Conservation (phyloP, 2,797 vertebrate species). For the Ispidina lecontei region DNA sequence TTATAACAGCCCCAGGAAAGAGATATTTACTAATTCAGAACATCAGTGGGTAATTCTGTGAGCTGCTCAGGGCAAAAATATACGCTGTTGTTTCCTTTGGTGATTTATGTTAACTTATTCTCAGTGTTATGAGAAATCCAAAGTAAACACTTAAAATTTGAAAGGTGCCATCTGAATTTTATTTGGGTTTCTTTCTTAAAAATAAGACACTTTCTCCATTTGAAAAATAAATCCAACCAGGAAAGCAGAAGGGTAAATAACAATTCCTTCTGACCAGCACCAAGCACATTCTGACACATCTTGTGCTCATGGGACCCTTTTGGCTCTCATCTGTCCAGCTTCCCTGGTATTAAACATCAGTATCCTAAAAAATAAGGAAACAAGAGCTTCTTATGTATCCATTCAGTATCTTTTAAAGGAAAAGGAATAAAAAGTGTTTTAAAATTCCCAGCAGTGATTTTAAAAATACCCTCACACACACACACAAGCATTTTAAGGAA, state of each 20-base stretch:
- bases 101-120: background rate
- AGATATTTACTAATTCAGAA: conserved; percentile 17
- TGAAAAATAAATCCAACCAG: background rate
- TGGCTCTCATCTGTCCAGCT: background rate
- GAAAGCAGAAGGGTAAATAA: background rate
- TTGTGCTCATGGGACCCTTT: background rate
- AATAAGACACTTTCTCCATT: background rate
- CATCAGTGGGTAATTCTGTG: background rate
- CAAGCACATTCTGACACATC: background rate
- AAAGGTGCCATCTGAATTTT: background rate
- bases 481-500: background rate
- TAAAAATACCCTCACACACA: background rate
- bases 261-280: background rate
- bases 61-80: background rate
- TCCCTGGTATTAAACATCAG: background rate
- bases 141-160: background rate
- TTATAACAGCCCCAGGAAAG: background rate
- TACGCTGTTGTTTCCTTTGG: background rate
- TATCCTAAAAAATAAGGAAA: background rate
- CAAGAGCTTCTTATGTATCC: background rate
- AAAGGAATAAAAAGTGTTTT: background rate
- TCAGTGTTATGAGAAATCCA: background rate
- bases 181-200: background rate
- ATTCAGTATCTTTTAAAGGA: background rate
- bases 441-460: background rate